Evolutionary conservation across 2,888 invertebrate species (phyloP).

Genomic region (Parasteatoda lunata): DNA sequence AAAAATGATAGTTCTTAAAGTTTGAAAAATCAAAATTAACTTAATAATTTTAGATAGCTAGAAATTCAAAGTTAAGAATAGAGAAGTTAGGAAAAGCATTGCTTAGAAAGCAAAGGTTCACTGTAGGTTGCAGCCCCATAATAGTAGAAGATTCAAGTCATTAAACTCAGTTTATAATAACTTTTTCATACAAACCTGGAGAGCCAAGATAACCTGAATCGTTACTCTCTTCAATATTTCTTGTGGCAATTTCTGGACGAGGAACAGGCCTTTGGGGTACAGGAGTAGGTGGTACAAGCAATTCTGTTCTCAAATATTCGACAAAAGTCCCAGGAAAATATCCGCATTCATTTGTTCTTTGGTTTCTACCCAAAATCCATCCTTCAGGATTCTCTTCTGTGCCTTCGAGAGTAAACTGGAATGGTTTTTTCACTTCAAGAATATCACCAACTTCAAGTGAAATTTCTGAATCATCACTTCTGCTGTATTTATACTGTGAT

Average conservation of each 20-base stretch:
- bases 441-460: conserved; percentile 75
- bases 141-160: neutral
- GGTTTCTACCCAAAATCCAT: conserved; percentile 75
- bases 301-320: conserved; percentile 63
- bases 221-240: conserved; percentile 71
- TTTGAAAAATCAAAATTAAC: too few relatives aligned
- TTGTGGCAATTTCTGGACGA: conserved; percentile 71
- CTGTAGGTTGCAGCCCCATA: neutral
- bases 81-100: too few relatives aligned
- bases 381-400: conserved; percentile 73
- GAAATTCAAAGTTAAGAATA: too few relatives aligned
- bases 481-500: conserved; percentile 68
- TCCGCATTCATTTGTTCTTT: conserved; percentile 75
- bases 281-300: conserved; percentile 45
- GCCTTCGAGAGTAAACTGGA: conserved; percentile 71
- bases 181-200: conserved; percentile 44
- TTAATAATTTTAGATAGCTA: too few relatives aligned
- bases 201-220: conserved; percentile 71
- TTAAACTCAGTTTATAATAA: neutral
- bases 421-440: conserved; percentile 73
- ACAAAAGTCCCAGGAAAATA: conserved; percentile 75
- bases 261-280: conserved; percentile 69
- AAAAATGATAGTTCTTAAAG: too few relatives aligned
- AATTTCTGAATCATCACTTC: conserved; percentile 68
- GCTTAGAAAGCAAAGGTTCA: too few relatives aligned